A percentile compares a stretch with the other conserved stretches of the same genome.
Evolutionary conservation across 2,797 vertebrate species (phyloP).

Genomic region (Hemibagrus guttatus): DNA sequence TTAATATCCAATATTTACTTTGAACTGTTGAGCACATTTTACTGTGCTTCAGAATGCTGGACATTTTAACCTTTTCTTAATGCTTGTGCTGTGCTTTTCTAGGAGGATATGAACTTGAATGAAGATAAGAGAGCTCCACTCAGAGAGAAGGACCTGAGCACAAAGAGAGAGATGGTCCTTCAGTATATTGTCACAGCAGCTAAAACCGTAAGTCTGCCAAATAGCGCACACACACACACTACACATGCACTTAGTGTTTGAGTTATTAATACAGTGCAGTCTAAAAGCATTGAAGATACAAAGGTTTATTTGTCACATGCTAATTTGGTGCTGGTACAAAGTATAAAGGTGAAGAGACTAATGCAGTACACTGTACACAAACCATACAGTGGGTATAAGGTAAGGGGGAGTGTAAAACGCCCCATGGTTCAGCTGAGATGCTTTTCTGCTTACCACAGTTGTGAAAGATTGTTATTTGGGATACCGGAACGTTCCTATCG

Average conservation of each 20-base stretch:
- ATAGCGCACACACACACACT: neutral
- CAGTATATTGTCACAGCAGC: constrained; percentile 92
- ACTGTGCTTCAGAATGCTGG: constrained; percentile 5
- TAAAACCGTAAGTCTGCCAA: constrained; percentile 84
- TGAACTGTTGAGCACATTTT: constrained; percentile 9
- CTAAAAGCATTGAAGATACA: neutral
- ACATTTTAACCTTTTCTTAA: neutral
- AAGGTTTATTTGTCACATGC: neutral
- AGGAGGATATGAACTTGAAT: constrained; percentile 99
- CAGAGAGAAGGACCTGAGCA: constrained; percentile 91
- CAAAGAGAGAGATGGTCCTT: constrained; percentile 96
- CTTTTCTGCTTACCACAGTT: neutral
- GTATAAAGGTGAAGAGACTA: no score
- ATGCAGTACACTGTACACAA: neutral
- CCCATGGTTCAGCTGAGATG: neutral
- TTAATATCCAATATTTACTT: constrained; percentile 17
- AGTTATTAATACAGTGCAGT: neutral
- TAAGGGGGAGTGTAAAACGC: neutral
- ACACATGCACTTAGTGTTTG: neutral
- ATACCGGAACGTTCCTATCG: neutral
- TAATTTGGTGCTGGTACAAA: neutral
- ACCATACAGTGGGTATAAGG: neutral
- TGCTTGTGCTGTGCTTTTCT: constrained; percentile 51
- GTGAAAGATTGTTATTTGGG: neutral
- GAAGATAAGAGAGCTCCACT: constrained; percentile 95